A percentile compares a stretch with the other conserved stretches of the same genome.
Evolutionary conservation across 2,797 vertebrate genomes (phyloP).

Genomic region (Cynopterus sphinx): DNA sequence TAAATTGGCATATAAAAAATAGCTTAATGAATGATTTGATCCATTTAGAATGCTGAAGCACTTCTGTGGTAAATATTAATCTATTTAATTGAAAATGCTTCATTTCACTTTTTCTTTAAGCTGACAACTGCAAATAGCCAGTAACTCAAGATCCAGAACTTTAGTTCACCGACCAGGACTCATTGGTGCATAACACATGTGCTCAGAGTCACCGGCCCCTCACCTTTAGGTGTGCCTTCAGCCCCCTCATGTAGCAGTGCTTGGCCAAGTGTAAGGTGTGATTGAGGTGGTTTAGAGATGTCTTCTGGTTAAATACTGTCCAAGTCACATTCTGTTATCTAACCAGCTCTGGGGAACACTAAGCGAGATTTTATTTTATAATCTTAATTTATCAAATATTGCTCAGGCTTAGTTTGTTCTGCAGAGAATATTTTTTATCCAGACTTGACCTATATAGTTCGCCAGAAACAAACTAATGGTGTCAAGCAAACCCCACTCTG

Average conservation of each 20-base stretch:
- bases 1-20: conserved; percentile 81
- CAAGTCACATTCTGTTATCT: not conserved
- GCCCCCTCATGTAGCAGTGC: not conserved
- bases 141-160: conserved; percentile 41
- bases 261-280: not conserved
- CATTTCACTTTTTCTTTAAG: conserved; percentile 33
- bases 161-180: not conserved
- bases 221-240: not conserved
- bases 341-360: conserved; percentile 5
- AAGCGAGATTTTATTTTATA: not conserved
- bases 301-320: not conserved
- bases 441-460: not conserved
- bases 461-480: not conserved
- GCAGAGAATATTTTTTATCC: not conserved
- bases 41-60: conserved; percentile 83
- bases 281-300: not conserved
- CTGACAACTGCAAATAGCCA: conserved; percentile 35
- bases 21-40: conserved; percentile 69
- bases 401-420: not conserved
- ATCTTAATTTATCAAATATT: not conserved
- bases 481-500: not conserved
- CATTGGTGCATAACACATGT: not conserved
- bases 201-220: not conserved
- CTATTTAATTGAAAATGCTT: conserved; percentile 31
- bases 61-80: conserved; percentile 78